Percentiles rank a stretch among this genome's conserved stretches.
Evolutionary conservation across 2,113 vertebrate genomes (phyloP).

Genomic region (Gopherus flavomarginatus): DNA sequence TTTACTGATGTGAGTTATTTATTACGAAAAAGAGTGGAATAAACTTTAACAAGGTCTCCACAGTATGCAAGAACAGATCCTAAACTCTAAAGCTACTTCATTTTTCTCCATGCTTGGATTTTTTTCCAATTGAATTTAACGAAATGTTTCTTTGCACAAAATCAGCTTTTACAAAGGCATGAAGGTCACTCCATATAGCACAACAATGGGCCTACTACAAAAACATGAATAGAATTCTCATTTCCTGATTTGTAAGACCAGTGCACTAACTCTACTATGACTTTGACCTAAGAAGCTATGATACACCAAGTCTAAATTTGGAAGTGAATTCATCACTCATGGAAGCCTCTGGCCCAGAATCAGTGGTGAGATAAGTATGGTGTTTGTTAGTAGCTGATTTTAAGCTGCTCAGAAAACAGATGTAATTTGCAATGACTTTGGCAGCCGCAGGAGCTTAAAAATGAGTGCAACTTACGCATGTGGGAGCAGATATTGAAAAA

Average conservation of each 20-base stretch:
- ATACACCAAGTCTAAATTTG: background rate
- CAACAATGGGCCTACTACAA: background rate
- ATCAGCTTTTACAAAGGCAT: background rate
- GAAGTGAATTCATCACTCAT: background rate
- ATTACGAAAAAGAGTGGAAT: slow-evolving; percentile 30
- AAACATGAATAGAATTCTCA: background rate
- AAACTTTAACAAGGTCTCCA: slow-evolving; percentile 29
- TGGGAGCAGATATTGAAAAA: background rate
- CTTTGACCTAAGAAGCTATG: background rate
- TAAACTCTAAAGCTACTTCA: slow-evolving; percentile 15
- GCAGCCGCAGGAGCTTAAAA: background rate
- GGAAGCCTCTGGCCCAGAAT: background rate
- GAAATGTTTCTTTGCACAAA: background rate
- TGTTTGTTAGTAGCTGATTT: background rate
- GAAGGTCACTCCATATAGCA: background rate
- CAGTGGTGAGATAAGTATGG: background rate
- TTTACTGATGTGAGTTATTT: slow-evolving; percentile 41
- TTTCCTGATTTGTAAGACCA: background rate
- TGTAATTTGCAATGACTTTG: background rate
- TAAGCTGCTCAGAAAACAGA: background rate
- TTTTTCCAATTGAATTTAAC: slow-evolving; percentile 10
- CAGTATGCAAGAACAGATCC: background rate
- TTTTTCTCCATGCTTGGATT: background rate
- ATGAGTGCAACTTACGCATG: background rate
- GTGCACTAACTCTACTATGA: background rate